Base-by-base conservation (phyloP, 1,140 invertebrate species). In the Eueides isabella region DNA sequence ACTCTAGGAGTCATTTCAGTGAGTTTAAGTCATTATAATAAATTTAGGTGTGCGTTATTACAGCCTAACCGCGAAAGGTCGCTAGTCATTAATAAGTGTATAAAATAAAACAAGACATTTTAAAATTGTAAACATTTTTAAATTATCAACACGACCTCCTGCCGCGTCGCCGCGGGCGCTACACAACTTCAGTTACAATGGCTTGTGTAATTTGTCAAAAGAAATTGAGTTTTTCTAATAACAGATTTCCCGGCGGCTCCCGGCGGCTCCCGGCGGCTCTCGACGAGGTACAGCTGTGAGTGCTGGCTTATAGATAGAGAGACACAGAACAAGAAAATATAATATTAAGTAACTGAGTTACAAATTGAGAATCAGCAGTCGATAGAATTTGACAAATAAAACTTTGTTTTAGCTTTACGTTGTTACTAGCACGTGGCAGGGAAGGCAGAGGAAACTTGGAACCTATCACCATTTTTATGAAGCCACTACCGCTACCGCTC, bases 271-370 rank as follows among this genome's bases (percentile, higher is more conserved):
- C 48, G 48, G 12, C 48, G 48, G 48, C 23, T 9, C 48, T 55
- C 48, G 48, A 55, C 19, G 12, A 55, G 48, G 48, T 55, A 55
- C 48, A 55, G 23, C 48, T 55, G n/a, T 11, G 7, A 55, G 48
- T 26, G 19, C n/a, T 55, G 23, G 23, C 48, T 26, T 55, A 16
- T 14, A 38, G 35, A 38, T 55, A 16, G 5, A 38, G 35, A 38
- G 16, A 14, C 16, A 16, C 14, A 38, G 35, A 38, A 38, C 14
- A 38, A 16, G 12, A 16, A 12, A 38, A 38, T 1, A 38, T 16
- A 38, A 14, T 38, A 38, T 38, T 16, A 38, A 38, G 14, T 38
- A 16, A 38, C 35, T 33, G 31, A 11, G 3, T 11, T 1, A 9
- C 11, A 9, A 33, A 33, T 9, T 9, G 31, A 33, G 9, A 33